These are phyloP conservation scores for Taenaris catops DNA, from an alignment of 2,888 invertebrate genomes.

Conservation along the genomic window DNA sequence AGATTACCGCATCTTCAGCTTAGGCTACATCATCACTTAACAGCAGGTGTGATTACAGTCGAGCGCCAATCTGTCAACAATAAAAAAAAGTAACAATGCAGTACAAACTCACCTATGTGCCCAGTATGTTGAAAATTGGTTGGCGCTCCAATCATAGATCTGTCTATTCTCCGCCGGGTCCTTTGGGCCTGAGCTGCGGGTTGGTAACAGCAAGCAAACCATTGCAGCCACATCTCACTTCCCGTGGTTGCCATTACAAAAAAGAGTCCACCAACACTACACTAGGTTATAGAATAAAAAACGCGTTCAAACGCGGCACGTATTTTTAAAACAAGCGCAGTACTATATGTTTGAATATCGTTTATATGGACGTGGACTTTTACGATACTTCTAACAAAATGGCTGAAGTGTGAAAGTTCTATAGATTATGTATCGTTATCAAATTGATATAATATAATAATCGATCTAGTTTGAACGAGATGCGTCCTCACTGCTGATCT, in stretches of 20 bases:
- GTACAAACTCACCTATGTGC: slow-evolving; percentile 61
- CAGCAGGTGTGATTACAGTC: too few species aligned
- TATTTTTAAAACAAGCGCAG: not conserved
- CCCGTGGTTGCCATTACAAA: slow-evolving; percentile 83
- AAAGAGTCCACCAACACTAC: slow-evolving; percentile 33
- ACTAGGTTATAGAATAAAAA: slow-evolving; percentile 25
- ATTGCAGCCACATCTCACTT: slow-evolving; percentile 93
- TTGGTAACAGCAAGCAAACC: slow-evolving; percentile 95
- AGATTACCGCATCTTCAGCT: too few species aligned
- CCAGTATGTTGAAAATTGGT: slow-evolving; percentile 98
- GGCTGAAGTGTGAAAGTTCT: not conserved
- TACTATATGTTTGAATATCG: too few species aligned
- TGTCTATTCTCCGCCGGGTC: slow-evolving; percentile 88
- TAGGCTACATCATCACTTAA: too few species aligned
- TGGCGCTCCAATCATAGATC: slow-evolving; percentile 97
- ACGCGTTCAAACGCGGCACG: slow-evolving; percentile 16
- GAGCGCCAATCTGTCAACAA: too few species aligned
- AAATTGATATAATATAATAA: not conserved
- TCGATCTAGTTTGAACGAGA: slow-evolving; percentile 4
- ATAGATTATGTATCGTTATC: not conserved
- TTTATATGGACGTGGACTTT: slow-evolving; percentile 5
- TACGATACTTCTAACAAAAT: slow-evolving; percentile 3
- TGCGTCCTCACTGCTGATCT: slow-evolving; percentile 36
- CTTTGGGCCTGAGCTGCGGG: slow-evolving; percentile 87
- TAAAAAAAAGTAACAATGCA: too few species aligned